Conservation (phyloP, 2,888 invertebrate species). For the Chironomus tentans region DNA sequence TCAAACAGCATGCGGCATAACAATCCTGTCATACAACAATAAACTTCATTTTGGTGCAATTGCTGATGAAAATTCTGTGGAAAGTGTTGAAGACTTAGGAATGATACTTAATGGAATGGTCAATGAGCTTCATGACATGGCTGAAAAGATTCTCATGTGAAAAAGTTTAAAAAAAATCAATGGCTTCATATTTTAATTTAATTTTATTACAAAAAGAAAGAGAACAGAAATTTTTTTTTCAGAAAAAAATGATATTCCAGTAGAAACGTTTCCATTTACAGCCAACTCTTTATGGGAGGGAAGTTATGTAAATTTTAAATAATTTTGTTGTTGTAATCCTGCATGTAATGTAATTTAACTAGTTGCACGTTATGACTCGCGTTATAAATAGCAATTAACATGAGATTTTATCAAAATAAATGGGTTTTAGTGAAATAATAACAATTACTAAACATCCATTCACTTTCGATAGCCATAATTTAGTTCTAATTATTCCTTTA, state of each 20-base stretch:
- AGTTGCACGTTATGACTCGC: too few relatives aligned
- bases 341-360: too few relatives aligned
- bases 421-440: constrained; percentile 4
- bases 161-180: not conserved
- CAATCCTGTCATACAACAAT: constrained; percentile 45
- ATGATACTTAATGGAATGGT: constrained; percentile 35
- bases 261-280: not conserved
- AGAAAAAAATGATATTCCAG: too few relatives aligned
- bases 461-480: not conserved
- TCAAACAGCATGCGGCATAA: constrained; percentile 45
- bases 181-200: not conserved
- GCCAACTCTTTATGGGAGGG: not conserved
- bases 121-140: not conserved
- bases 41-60: constrained; percentile 44
- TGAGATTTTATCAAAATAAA: not conserved
- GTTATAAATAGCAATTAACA: too few relatives aligned
- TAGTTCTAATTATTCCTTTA: too few relatives aligned
- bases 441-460: constrained; percentile 1
- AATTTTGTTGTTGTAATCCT: too few relatives aligned
- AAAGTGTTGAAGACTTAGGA: constrained; percentile 37
- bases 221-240: too few relatives aligned
- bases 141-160: not conserved
- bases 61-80: constrained; percentile 43
- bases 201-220: not conserved
- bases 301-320: too few relatives aligned